A percentile compares a stretch with the other conserved stretches of the same genome.
Evolutionary conservation across 53 echinoderm and acorn worm genomes (phyloP).

Genomic region (Astropecten irregularis): DNA sequence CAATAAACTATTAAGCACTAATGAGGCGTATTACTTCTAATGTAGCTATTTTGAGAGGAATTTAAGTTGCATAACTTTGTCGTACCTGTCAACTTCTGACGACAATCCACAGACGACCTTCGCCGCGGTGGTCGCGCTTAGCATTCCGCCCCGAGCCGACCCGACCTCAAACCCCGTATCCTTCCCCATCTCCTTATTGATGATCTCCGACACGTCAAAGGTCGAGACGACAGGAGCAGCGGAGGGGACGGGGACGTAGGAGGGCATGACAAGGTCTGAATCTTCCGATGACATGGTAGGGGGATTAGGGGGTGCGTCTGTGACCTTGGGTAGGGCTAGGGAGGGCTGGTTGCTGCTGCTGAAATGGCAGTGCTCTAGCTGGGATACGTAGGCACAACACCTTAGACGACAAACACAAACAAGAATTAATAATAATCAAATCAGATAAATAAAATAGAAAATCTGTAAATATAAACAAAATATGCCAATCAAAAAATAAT

Average conservation of each 20-base stretch:
- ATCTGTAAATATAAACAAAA: not conserved
- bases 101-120: conserved; percentile 95
- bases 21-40: no score
- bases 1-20: no score
- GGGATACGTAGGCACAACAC: conserved; percentile 99
- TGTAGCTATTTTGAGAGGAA: no score
- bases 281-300: conserved; percentile 57
- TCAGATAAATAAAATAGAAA: no score
- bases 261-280: conserved; percentile 64
- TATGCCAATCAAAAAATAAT: not conserved
- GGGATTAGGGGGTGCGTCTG: conserved; percentile 52
- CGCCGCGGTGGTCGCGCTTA: conserved; percentile 83
- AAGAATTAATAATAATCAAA: not conserved
- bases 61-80: not conserved
- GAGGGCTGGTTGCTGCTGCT: conserved; percentile 75
- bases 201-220: conserved; percentile 86
- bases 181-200: conserved; percentile 80
- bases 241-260: conserved; percentile 56
- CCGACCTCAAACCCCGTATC: conserved; percentile 95
- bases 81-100: conserved; percentile 92
- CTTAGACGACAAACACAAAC: conserved; percentile 33
- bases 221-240: conserved; percentile 38
- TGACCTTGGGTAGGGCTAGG: conserved; percentile 74
- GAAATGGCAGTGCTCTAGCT: conserved; percentile 98
- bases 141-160: conserved; percentile 88